Evolutionary conservation across 2,888 invertebrate species (phyloP).

Genomic region (Rotaria socialis): DNA sequence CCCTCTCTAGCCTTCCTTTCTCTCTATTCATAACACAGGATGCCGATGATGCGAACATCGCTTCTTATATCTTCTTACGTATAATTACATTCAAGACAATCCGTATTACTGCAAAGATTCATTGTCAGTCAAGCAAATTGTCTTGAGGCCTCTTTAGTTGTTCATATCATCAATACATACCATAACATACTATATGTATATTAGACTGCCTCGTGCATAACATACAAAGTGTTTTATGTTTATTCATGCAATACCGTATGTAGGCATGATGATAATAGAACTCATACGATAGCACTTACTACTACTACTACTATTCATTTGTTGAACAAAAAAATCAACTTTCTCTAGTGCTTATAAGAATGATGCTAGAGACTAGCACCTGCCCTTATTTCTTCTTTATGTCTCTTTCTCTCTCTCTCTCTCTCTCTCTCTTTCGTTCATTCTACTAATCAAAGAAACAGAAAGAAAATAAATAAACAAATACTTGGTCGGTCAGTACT

Average conservation of each 20-base stretch:
- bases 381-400: not conserved
- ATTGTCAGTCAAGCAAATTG: not conserved
- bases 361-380: not conserved
- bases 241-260: not conserved
- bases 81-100: not conserved
- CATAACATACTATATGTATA: not conserved
- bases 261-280: not conserved
- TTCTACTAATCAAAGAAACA: not conserved
- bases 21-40: not conserved
- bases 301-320: not conserved
- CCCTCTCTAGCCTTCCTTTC: not conserved
- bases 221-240: constrained; percentile 8
- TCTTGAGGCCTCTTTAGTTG: not conserved
- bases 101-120: not conserved
- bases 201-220: not conserved
- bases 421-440: not conserved
- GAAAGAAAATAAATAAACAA: constrained; percentile 17
- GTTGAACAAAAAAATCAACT: not conserved
- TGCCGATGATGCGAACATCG: not conserved
- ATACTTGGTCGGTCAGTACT: not conserved
- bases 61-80: not conserved
- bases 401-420: not conserved
- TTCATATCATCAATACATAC: not conserved
- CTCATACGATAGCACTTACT: not conserved
- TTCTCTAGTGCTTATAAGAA: not conserved